Base-by-base conservation (phyloP, 2,113 vertebrate species). In the Ornithorhynchus anatinus region DNA sequence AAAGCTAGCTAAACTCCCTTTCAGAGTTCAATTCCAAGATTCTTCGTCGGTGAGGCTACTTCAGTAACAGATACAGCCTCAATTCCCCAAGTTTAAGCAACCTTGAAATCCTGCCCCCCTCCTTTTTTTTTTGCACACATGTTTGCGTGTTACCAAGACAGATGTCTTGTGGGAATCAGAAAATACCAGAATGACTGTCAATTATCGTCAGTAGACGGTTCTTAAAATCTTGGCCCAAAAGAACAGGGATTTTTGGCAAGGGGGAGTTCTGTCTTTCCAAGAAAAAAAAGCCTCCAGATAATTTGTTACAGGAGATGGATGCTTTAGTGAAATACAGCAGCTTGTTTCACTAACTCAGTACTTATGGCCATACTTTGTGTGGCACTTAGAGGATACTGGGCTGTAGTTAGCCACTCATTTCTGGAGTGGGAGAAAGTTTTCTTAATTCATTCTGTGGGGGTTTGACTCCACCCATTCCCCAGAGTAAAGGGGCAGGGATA, bases 171-270 rank as follows among this genome's bases (percentile, higher is more conserved):
- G 75, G 52, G 65, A 40, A 22, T 72, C 48, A 20, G 25, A 14
- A 4, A 3, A 3, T 1, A 57, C 31, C 19, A 31, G 54, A 2
- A 0, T 0, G 17, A 1, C 3, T 0, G 44, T 2, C 19, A 15
- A 32, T 36, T 45, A 59, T 2, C 38, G 23, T 61, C 2, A 12
- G 23, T 77, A 72, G 59, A 53, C 15, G 14, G 8, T 33, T 72
- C 57, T 72, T 8, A 50, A 19, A 6, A 6, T 22, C 13, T 5
- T 33, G 42, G 32, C 57, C 11, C 27, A 13, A n/a, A 38, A 20
- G 47, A 16, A 27, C 19, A 31, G 31, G 25, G 31, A 2, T 27
- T 50, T 27, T 17, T 50, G 31, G 31, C 31, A 17, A 29, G 47
- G 2, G 31, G 31, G 47, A 50, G 31, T 29, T 29, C 16, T 8